Base-by-base conservation (phyloP, 1,140 invertebrate genomes). In the Lucilia cuprina region DNA sequence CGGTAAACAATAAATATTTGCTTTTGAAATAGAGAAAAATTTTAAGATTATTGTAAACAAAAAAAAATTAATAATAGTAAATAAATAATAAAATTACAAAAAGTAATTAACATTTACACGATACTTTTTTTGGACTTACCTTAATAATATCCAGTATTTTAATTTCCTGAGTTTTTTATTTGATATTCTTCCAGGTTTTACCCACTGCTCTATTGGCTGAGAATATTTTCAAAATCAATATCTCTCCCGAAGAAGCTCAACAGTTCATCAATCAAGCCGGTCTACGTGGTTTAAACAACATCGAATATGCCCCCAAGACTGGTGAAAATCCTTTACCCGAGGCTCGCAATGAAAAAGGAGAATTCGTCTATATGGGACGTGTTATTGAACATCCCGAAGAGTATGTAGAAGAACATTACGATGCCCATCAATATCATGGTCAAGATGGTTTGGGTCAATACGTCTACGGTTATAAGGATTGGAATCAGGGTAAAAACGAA, bases 371-470 rank as follows among this genome's bases (percentile, higher is more conserved):
- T 85, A 93, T 93, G 85, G 93, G 93, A n/a, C 90, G 91, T 17
- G 92, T 93, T 85, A 93, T 93, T 75, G 92, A 94, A 75, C 93
- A 94, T 87, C 92, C 93, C 4, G 92, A 94, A n/a, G 92, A 94
- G 13, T 94, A 94, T 82, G 90, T 93, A 34, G 94, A 94, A 90
- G 94, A 94, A 91, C 93, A 94, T 34, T 94, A 94, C 87, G 89
- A 93, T 82, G 94, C 94, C 2, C 92, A 92, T 84, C 94, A 94
- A 87, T 94, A 93, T 86, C 94, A 94, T 85, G 94, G 94, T 0
- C 94, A 94, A 89, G 93, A 93, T 84, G 93, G 93, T n/a, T 87
- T 94, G 14, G 94, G 94, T 3, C 93, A 93, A n/a, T 94, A 94
- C 85, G 92, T 92, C 1, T 94, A 94, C 84, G 94, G 94, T 17